Evolutionary conservation across 2,888 invertebrate species (phyloP), one percentile per base, ranked within the genome.

Genomic region (Leptarthrus brevirostris): DNA sequence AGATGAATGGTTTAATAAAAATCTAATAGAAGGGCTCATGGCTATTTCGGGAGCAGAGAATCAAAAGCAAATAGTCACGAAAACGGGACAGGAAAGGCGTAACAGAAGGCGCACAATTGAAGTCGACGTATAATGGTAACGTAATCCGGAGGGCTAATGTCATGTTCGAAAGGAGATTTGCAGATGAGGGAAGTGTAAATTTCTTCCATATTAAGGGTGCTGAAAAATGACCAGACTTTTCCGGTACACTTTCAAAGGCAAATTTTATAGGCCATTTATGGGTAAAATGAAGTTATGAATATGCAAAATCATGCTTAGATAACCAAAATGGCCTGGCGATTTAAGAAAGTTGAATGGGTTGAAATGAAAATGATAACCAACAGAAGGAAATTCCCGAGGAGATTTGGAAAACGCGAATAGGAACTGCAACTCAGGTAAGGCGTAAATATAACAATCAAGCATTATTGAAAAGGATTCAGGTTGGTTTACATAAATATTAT

Each of bases 1-100:
- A 76, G 76, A 76, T 75, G 74, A 75, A 76, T 76, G 75, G 75
- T 73, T 76, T 75, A 76, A 76, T 76, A 76, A 76, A 76, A 76
- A 73, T 76, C 76, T 75, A 75, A 75, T 74, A 76, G 75, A 75
- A 75, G 72, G 75, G 72, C 69, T 72, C 26, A 64, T 66, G 66
- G 66, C 66, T 66, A 66, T 66, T 66, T 66, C 47, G 24, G 66
- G 44, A 34, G 47, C 30, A 22, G 10, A 24, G 49, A 66, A 66
- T 26, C 66, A 47, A 47, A 66, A 24, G 66, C 66, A 66, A 66
- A 47, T 66, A 66, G 66, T 26, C 22, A 34, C 58, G n/a, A 30
- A 36, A 26, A 34, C 24, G 26, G 47, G 47, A 47, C 66, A 66
- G 66, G 66, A 44, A 66, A 66, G 47, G 66, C 24, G 66, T 66